Conservation (phyloP, 2,113 vertebrate species). For the Camelus dromedarius region DNA sequence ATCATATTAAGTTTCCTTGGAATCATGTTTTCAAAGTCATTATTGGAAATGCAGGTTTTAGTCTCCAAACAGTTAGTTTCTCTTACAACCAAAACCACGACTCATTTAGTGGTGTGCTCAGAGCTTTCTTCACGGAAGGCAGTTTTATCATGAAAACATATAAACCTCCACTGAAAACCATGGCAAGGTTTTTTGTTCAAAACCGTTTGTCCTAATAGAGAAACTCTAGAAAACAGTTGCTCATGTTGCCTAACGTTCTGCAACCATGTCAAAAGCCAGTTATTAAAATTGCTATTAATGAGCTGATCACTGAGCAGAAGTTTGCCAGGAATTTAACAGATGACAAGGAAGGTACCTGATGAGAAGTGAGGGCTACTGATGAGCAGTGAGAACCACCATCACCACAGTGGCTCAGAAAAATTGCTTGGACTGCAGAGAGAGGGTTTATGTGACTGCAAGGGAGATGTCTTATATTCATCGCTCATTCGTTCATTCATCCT, state of each 20-base stretch:
- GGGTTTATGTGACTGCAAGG: neutral
- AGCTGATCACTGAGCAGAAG: neutral
- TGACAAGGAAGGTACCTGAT: neutral
- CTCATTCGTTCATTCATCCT: neutral
- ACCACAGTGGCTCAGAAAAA: neutral
- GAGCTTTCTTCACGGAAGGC: neutral
- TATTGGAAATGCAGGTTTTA: conserved; percentile 41
- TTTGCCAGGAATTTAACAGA: neutral
- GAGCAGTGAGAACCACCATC: neutral
- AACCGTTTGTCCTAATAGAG: neutral
- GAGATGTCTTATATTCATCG: neutral
- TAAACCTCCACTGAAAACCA: neutral
- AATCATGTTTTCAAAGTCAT: conserved; percentile 34
- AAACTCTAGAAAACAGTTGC: neutral
- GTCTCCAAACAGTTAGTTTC: neutral
- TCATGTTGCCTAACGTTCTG: conserved; percentile 16
- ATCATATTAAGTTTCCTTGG: conserved; percentile 31
- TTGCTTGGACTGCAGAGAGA: neutral
- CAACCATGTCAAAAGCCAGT: neutral
- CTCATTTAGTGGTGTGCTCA: neutral
- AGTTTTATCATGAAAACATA: conserved; percentile 11
- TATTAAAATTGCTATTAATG: neutral
- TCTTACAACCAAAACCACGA: neutral
- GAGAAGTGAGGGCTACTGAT: neutral
- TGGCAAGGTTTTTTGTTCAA: neutral